Evolutionary conservation across 2,888 invertebrate genomes (phyloP), one percentile per base, ranked within the genome.

Genomic region (Sarcophaga variegata): DNA sequence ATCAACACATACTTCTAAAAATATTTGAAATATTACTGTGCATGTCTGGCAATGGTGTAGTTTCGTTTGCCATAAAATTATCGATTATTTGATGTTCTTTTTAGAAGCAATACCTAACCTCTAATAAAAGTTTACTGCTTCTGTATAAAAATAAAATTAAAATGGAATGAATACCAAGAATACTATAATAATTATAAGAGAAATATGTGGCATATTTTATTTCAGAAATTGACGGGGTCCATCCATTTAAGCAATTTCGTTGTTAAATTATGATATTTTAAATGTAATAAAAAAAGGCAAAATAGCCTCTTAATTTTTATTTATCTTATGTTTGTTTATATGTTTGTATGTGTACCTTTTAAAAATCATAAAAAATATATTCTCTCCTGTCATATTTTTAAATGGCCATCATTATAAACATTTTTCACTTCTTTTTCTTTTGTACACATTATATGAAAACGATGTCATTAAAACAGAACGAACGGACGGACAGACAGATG

Each of bases 351-450:
- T 10, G 37, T 37, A 37, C 37, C 37, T 37, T 37, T 37, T 37
- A 2, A 37, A 37, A 37, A 37, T 37, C 37, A 37, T 37, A 37
- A 37, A 37, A 37, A 62, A 71, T 83, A 72, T 69, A 74, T 78
- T 72, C 49, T 72, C 49, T 67, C 37, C 75, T 66, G 75, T 80
- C 79, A 80, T 84, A 71, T 70, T 84, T 62, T 84, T 80, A 76
- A 84, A 76, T 80, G 64, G 11, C 75, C 74, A 71, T 80, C 70
- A 84, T 84, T 66, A 75, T 59, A 59, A 82, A 37, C 69, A 54
- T 69, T 70, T 82, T 64, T 71, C 59, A 25, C 76, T 63, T 45
- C 37, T 70, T 45, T 82, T 25, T 20, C 27, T 79, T 75, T 47
- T 54, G 60, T 69, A 54, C 45, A 10, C 67, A 63, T 64, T 54